Evolutionary conservation across 1,140 invertebrate species (phyloP).

Genomic region (Lepidurus couesii): DNA sequence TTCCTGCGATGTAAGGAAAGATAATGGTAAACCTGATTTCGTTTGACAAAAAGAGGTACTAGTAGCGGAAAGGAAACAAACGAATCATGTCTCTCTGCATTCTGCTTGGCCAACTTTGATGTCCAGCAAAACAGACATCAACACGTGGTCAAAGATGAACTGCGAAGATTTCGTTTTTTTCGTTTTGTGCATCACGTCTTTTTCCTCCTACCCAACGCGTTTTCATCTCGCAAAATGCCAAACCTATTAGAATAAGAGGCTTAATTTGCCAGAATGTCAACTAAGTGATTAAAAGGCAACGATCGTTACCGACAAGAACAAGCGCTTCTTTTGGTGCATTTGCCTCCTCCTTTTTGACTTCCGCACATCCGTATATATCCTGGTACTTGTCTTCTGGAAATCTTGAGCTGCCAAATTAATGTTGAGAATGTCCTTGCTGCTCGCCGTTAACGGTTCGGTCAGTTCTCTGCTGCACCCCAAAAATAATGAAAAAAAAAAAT

Average conservation of each 20-base stretch:
- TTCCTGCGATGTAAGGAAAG: neutral
- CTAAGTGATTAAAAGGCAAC: neutral
- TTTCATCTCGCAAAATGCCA: too few species aligned
- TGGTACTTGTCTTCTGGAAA: neutral
- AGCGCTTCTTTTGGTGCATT: neutral
- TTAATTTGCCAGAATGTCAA: neutral
- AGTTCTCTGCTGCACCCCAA: neutral
- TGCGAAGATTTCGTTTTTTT: neutral
- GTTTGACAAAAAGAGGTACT: neutral
- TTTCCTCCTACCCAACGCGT: too few species aligned
- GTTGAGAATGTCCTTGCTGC: neutral
- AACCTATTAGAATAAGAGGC: neutral
- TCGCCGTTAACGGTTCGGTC: neutral
- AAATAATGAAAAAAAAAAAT: neutral
- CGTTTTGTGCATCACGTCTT: neutral
- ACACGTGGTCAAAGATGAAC: constrained; percentile 11
- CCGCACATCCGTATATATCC: neutral
- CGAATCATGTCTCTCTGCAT: neutral
- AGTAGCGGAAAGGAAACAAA: neutral
- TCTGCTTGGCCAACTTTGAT: neutral
- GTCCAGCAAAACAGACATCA: neutral
- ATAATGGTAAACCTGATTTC: neutral
- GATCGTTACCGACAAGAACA: neutral
- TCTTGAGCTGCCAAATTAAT: neutral
- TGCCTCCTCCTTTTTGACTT: neutral